Percentiles rank a stretch among this genome's conserved stretches.
Evolutionary conservation across 2,113 vertebrate genomes (phyloP).

Genomic region (Megaceryle maxima): DNA sequence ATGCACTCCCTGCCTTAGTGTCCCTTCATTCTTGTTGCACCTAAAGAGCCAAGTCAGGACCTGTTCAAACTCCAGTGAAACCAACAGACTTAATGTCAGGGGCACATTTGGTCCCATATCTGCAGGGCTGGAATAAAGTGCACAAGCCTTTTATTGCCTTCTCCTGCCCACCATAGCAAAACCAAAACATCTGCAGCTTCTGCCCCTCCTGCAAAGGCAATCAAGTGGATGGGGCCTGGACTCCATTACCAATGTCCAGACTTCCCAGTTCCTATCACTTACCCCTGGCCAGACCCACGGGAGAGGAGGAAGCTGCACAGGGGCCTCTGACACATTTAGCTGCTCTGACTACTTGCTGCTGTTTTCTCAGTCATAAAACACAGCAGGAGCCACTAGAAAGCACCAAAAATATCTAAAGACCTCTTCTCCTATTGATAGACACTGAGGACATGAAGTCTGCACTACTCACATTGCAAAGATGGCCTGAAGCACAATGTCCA

Average conservation of each 20-base stretch:
- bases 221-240: not conserved
- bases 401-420: not conserved
- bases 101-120: not conserved
- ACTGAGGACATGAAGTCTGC: not conserved
- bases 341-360: not conserved
- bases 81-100: not conserved
- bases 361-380: not conserved
- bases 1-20: not conserved
- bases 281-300: not conserved
- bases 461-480: not conserved
- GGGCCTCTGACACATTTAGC: not conserved
- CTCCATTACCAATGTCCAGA: not conserved
- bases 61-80: not conserved
- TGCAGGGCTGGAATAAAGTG: not conserved
- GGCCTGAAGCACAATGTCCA: accelerated
- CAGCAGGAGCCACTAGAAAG: not conserved
- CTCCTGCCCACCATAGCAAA: not conserved
- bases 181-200: not conserved
- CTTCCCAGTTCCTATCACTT: not conserved
- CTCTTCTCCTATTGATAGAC: not conserved
- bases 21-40: not conserved
- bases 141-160: not conserved
- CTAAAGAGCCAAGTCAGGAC: not conserved
- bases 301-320: not conserved
- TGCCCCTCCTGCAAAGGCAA: not conserved